Conservation (phyloP, 1,140 invertebrate genomes). For the Maniola jurtina region DNA sequence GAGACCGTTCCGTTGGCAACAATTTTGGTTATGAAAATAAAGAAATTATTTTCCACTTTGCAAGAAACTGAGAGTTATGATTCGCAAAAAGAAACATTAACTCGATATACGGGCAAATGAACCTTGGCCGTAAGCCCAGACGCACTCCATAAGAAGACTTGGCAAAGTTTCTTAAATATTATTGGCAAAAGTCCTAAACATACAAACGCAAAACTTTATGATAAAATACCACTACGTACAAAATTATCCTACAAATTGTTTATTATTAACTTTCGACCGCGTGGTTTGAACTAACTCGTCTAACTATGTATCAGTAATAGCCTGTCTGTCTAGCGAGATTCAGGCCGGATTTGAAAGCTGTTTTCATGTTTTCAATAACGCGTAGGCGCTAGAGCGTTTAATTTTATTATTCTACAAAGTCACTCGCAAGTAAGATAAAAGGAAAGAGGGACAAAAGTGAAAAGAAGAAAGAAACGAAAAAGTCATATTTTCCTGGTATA, state of each 20-base stretch:
- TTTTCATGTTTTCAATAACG: too few relatives aligned
- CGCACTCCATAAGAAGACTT: conserved; percentile 29
- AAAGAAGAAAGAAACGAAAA: too few relatives aligned
- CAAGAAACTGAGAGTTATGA: conserved; percentile 13
- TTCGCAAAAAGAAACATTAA: conserved; percentile 18
- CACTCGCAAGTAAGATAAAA: too few relatives aligned
- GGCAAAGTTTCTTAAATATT: conserved; percentile 27
- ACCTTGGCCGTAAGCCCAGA: conserved; percentile 32
- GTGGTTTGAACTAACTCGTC: not conserved
- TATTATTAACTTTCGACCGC: conserved; percentile 3
- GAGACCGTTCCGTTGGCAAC: conserved; percentile 3
- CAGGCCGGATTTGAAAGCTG: not conserved
- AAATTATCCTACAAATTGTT: conserved; percentile 3
- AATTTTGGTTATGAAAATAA: conserved; percentile 3
- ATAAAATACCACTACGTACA: conserved; percentile 7
- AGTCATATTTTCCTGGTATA: too few relatives aligned
- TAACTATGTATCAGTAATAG: not conserved
- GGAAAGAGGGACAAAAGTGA: too few relatives aligned
- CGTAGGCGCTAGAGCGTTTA: too few relatives aligned
- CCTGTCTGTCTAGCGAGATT: not conserved
- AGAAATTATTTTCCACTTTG: not conserved
- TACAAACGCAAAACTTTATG: conserved; percentile 1
- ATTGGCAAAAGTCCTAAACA: conserved; percentile 32
- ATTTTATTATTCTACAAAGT: too few relatives aligned
- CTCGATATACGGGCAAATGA: conserved; percentile 31